phyloP scores from a whole-genome alignment of 2,797 vertebrate species.

The Lepilemur septentrionalis region DNA sequence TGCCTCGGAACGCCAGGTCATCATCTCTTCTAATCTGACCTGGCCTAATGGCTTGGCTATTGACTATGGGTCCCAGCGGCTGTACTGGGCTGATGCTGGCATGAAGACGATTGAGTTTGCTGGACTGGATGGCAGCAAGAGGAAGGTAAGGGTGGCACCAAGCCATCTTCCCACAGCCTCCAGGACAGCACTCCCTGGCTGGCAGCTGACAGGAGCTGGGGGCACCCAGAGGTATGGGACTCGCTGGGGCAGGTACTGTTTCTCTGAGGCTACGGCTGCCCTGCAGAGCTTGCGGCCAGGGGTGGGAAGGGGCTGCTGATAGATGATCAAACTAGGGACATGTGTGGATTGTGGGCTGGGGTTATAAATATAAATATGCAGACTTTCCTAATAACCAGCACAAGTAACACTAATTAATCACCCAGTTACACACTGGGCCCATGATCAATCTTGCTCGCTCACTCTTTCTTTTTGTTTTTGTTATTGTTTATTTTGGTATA shows the following conservation, averaged over 20 bases:
- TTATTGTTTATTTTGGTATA: constrained; percentile 19
- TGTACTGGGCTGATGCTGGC: constrained; percentile 99
- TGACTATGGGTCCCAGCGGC: constrained; percentile 93
- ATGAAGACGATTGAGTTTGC: constrained; percentile 98
- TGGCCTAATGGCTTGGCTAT: constrained; percentile 99
- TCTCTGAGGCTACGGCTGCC: neutral
- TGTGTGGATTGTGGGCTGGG: neutral
- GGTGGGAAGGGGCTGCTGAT: neutral
- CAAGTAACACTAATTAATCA: neutral
- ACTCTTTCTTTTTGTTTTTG: neutral
- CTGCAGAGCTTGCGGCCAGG: neutral
- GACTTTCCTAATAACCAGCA: neutral
- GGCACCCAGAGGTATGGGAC: too few species aligned
- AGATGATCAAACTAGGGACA: neutral
- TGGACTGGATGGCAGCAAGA: constrained; percentile 93
- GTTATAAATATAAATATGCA: neutral
- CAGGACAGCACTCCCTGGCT: neutral
- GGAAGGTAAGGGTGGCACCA: constrained; percentile 87
- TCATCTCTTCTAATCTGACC: constrained; percentile 96
- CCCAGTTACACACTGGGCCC: neutral
- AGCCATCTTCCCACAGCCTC: neutral
- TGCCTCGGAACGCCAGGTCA: constrained; percentile 93
- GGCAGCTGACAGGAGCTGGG: neutral
- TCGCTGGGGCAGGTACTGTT: neutral
- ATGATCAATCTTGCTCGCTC: neutral